Conservation (phyloP, 2,113 vertebrate species). For the Coregonus clupeaformis region DNA sequence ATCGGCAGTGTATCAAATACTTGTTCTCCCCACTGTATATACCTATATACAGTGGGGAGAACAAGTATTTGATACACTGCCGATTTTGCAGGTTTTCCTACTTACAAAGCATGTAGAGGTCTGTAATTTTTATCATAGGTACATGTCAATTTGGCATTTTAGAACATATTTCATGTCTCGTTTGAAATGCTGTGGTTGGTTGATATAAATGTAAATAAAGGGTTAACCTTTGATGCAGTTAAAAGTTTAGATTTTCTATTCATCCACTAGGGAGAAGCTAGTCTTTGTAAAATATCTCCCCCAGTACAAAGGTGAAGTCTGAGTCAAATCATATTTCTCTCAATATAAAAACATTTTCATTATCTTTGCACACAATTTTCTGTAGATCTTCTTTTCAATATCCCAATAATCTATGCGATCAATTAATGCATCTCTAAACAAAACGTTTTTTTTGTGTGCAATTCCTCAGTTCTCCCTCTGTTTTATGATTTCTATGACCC, state of each 20-base stretch:
- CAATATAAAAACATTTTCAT: background rate
- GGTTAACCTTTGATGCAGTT: background rate
- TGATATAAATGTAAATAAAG: no score
- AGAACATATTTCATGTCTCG: no score
- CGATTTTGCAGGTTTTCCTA: no score
- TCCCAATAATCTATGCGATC: background rate
- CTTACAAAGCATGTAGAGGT: no score
- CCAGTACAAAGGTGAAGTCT: background rate
- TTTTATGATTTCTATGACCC: background rate
- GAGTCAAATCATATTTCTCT: background rate
- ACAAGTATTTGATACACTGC: no score
- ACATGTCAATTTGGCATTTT: no score
- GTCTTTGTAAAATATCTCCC: conserved; percentile 15
- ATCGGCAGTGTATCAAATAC: no score
- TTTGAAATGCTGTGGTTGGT: no score
- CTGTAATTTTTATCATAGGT: no score
- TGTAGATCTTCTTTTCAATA: background rate
- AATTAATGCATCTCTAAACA: background rate
- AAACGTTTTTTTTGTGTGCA: background rate
- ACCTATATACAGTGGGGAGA: no score
- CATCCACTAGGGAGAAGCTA: conserved; percentile 44
- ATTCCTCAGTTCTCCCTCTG: background rate
- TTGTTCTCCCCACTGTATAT: no score
- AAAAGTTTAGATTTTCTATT: conserved; percentile 4
- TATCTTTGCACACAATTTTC: background rate